Conservation (phyloP, 1,140 invertebrate genomes). For the Trichogramma pretiosum region DNA sequence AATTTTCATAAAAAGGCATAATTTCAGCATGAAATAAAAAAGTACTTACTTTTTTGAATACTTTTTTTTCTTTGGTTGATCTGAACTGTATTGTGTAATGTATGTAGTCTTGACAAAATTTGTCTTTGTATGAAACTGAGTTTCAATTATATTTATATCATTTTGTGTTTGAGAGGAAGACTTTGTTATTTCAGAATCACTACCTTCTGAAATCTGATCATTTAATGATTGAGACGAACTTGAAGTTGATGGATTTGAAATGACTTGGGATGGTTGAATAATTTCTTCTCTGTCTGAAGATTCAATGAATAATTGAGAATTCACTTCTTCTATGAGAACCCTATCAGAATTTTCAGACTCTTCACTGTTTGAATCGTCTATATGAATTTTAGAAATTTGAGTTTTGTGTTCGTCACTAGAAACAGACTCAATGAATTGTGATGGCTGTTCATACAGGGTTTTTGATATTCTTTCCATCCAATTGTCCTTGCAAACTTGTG, state of each 20-base stretch:
- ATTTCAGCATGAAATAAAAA: conserved; percentile 11
- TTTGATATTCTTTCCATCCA: neutral
- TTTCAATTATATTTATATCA: conserved; percentile 11
- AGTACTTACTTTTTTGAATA: conserved; percentile 29
- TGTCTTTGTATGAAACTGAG: too few species aligned
- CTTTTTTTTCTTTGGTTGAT: conserved; percentile 23
- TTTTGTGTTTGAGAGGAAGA: conserved; percentile 8
- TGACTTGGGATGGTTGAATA: conserved; percentile 10
- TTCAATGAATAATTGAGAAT: conserved; percentile 14
- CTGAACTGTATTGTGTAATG: conserved; percentile 1
- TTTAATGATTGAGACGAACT: conserved; percentile 8
- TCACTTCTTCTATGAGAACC: conserved; percentile 25
- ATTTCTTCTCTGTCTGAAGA: neutral
- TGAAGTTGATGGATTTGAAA: conserved; percentile 23
- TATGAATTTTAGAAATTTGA: neutral
- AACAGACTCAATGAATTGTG: conserved; percentile 8
- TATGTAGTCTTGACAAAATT: conserved; percentile 6
- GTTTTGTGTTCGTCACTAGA: neutral
- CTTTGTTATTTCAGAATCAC: conserved; percentile 7
- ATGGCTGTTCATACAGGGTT: neutral
- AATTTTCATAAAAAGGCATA: too few species aligned
- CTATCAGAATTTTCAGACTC: conserved; percentile 17
- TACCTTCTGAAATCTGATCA: conserved; percentile 10
- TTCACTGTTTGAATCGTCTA: conserved; percentile 13
- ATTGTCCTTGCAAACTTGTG: too few species aligned